Percentiles rank a stretch among this genome's conserved stretches.
Evolutionary conservation across 2,888 invertebrate genomes (phyloP).

Genomic region (Tortrix viridana): DNA sequence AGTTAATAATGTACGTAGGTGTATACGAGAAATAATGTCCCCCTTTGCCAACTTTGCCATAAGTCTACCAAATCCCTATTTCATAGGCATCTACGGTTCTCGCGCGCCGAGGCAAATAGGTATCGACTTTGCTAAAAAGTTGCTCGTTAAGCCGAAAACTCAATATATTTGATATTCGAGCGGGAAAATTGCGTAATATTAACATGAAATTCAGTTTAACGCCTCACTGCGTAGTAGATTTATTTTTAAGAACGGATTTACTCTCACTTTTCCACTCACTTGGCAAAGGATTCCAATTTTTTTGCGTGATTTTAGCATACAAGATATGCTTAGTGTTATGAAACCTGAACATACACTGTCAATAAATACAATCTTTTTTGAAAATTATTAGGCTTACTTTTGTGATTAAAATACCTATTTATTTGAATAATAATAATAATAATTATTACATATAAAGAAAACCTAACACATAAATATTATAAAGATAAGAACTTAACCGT

Average conservation of each 20-base stretch:
- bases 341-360: no score
- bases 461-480: no score
- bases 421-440: no score
- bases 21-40: no score
- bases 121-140: slow-evolving; percentile 16
- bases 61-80: background rate
- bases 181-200: slow-evolving; percentile 10
- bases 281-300: background rate
- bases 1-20: no score
- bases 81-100: background rate
- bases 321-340: no score
- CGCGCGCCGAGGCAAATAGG: slow-evolving; percentile 12
- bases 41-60: background rate
- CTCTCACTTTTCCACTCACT: background rate
- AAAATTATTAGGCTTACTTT: no score
- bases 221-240: background rate
- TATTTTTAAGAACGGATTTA: slow-evolving; percentile 1
- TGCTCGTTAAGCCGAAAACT: slow-evolving; percentile 19
- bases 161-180: slow-evolving; percentile 28
- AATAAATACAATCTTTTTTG: no score
- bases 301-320: background rate
- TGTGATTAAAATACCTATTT: no score
- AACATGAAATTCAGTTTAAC: slow-evolving; percentile 1
- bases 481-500: no score
- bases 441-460: no score